phyloP scores from a whole-genome alignment of 2,888 invertebrate genomes.

The Nebria brevicollis region DNA sequence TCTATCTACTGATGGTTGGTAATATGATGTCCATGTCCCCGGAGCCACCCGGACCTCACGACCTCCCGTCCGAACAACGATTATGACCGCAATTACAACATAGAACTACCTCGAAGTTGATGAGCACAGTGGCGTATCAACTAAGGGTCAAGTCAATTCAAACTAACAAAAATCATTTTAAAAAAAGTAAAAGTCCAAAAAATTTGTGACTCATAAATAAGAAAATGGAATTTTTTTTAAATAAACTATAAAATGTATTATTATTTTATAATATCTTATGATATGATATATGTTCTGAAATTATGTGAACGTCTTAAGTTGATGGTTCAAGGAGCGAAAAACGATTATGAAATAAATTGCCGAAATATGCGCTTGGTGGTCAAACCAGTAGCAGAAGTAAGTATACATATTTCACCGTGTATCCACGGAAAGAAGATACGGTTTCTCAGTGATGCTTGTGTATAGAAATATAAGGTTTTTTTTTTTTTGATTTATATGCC shows the following conservation, averaged over 20 bases:
- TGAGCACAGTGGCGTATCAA: constrained; percentile 10
- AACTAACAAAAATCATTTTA: not conserved
- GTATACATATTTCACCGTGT: no score
- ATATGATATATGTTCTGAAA: not conserved
- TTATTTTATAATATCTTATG: no score
- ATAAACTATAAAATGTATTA: no score
- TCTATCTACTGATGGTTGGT: not conserved
- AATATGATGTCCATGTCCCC: not conserved
- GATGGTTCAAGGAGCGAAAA: no score
- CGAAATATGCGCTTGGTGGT: not conserved
- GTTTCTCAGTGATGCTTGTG: no score
- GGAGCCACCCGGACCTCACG: constrained; percentile 2
- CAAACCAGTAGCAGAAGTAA: not conserved
- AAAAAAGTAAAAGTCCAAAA: no score
- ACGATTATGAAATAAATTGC: no score
- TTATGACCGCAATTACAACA: constrained; percentile 15
- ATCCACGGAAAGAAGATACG: no score
- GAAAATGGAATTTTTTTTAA: no score
- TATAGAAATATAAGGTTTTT: no score
- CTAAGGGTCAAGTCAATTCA: not conserved
- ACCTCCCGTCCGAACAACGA: not conserved
- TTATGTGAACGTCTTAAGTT: no score
- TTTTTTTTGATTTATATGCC: not conserved
- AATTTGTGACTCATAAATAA: no score
- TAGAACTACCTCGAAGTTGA: constrained; percentile 12